These are phyloP conservation scores for Erpetoichthys calabaricus DNA, from an alignment of 2,797 vertebrate species.

Conservation along the genomic window DNA sequence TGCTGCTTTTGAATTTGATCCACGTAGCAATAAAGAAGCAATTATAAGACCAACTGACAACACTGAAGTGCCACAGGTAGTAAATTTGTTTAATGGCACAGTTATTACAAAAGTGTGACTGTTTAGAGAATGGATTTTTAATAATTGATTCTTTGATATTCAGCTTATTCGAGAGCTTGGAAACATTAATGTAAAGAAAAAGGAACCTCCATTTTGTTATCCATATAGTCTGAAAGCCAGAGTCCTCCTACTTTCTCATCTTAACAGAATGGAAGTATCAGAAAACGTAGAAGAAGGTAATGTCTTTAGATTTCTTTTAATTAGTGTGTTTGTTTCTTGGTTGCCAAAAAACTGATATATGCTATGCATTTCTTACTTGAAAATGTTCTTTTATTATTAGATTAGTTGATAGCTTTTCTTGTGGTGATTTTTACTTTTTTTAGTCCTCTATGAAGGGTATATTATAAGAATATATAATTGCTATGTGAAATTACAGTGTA, in stretches of 20 bases:
- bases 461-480: too few species aligned
- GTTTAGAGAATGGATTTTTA: background rate
- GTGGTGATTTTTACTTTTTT: constrained; percentile 7
- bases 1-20: constrained; percentile 92
- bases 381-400: too few species aligned
- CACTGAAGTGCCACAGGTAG: constrained; percentile 89
- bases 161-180: constrained; percentile 93
- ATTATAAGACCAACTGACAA: constrained; percentile 93
- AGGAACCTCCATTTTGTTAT: constrained; percentile 93
- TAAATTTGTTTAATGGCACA: constrained; percentile 5
- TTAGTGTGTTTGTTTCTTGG: constrained; percentile 9
- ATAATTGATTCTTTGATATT: background rate
- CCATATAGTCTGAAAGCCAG: constrained; percentile 94
- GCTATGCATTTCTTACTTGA: too few species aligned
- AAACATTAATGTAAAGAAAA: constrained; percentile 96
- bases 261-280: constrained; percentile 86
- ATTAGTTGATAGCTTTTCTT: too few species aligned
- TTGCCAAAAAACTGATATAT: constrained; percentile 13
- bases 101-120: constrained; percentile 6
- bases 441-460: background rate
- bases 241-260: constrained; percentile 78
- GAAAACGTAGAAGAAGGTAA: constrained; percentile 88
- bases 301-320: background rate
- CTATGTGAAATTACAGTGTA: too few species aligned
- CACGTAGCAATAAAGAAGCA: constrained; percentile 94